A percentile compares a stretch with the other conserved stretches of the same genome.
These are phyloP conservation scores for Periparus ater DNA, from an alignment of 2,797 vertebrate species.

Conservation along the genomic window DNA sequence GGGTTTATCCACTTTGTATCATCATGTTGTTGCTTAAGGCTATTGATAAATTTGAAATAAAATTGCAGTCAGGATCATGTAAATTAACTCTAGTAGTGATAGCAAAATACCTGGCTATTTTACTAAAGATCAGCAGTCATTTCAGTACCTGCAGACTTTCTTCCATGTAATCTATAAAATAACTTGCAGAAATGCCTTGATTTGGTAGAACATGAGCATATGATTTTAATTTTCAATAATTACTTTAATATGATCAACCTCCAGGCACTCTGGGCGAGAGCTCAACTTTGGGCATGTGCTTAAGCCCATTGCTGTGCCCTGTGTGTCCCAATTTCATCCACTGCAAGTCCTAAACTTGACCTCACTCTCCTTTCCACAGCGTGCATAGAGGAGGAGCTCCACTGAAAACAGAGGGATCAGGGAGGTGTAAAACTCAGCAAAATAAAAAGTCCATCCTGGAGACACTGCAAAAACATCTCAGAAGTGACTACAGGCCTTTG, in stretches of 20 bases:
- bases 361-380: neutral
- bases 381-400: neutral
- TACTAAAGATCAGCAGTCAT: neutral
- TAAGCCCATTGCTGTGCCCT: neutral
- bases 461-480: neutral
- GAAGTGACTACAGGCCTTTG: neutral
- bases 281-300: neutral
- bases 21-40: neutral
- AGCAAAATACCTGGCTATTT: neutral
- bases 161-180: neutral
- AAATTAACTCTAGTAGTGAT: neutral
- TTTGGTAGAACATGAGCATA: neutral
- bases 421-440: neutral
- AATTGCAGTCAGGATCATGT: neutral
- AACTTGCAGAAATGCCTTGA: neutral
- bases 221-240: neutral
- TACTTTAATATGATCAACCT: neutral
- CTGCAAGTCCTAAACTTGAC: neutral
- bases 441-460: neutral
- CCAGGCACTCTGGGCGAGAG: neutral
- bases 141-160: neutral
- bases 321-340: neutral
- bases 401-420: neutral
- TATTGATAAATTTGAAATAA: slow-evolving; percentile 9
- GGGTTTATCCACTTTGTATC: neutral